Conservation (phyloP, 2,797 vertebrate species). For the Manis crassicaudata region DNA sequence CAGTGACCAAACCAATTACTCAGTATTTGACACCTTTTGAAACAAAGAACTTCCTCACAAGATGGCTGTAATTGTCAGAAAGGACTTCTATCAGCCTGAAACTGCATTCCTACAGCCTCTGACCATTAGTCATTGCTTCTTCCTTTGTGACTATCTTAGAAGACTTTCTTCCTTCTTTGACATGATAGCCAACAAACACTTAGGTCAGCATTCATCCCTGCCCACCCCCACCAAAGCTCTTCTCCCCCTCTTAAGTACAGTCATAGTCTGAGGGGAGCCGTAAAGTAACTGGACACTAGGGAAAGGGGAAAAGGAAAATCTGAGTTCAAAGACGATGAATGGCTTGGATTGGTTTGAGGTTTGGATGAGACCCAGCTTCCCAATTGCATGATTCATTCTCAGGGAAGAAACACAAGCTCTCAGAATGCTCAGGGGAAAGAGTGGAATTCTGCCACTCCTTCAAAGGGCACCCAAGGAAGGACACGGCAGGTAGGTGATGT, state of each 20-base stretch:
- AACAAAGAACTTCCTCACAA: not conserved
- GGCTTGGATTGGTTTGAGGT: constrained; percentile 54
- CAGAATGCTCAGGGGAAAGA: constrained; percentile 15
- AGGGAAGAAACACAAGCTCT: constrained; percentile 41
- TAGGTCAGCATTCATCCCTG: not conserved
- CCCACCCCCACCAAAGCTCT: not conserved
- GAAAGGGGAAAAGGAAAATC: not conserved
- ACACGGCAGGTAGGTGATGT: not conserved
- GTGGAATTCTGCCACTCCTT: not conserved
- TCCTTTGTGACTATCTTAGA: not conserved
- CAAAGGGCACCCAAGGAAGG: not conserved
- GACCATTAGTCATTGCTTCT: not conserved
- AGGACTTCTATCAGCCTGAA: not conserved
- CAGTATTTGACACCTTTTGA: not conserved
- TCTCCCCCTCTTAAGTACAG: not conserved
- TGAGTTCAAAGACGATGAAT: constrained; percentile 58
- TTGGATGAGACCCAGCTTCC: constrained; percentile 51
- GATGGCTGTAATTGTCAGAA: not conserved
- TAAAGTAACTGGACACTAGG: constrained; percentile 29
- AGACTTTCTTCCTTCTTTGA: not conserved
- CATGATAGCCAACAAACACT: not conserved
- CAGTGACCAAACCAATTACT: not conserved
- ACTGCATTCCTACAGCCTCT: not conserved
- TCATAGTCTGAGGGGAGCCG: not conserved
- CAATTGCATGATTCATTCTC: constrained; percentile 40